Percentiles rank a stretch among this genome's conserved stretches.
Evolutionary conservation across 1,140 invertebrate species (phyloP).

Genomic region (Lucilia cuprina): DNA sequence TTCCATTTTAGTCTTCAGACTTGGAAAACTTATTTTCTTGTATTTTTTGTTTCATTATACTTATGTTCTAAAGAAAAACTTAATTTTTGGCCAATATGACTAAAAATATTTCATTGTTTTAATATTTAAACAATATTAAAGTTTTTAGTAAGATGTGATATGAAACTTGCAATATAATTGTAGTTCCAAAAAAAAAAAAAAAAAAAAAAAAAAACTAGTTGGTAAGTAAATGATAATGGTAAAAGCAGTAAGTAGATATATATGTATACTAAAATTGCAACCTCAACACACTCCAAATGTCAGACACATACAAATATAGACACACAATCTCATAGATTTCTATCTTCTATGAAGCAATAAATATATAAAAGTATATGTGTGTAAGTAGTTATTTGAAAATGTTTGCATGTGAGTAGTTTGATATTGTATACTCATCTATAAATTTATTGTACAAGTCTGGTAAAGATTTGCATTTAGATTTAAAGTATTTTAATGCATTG

Average conservation of each 20-base stretch:
- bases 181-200: not conserved
- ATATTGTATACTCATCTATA: not conserved
- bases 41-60: not conserved
- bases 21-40: not conserved
- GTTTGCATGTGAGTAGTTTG: not conserved
- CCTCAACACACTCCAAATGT: not conserved
- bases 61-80: not conserved
- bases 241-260: not conserved
- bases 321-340: not conserved
- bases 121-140: not conserved
- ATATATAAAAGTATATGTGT: too few relatives aligned
- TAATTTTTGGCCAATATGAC: not conserved
- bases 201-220: not conserved
- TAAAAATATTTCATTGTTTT: not conserved
- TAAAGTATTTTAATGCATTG: not conserved
- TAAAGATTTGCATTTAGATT: not conserved
- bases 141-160: not conserved
- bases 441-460: not conserved
- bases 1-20: too few relatives aligned
- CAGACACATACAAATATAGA: not conserved
- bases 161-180: not conserved
- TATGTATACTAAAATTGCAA: not conserved
- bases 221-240: not conserved
- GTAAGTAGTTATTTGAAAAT: not conserved
- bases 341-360: too few relatives aligned